Conservation (phyloP, 2,113 vertebrate genomes). For the Cebidichthys violaceus region DNA sequence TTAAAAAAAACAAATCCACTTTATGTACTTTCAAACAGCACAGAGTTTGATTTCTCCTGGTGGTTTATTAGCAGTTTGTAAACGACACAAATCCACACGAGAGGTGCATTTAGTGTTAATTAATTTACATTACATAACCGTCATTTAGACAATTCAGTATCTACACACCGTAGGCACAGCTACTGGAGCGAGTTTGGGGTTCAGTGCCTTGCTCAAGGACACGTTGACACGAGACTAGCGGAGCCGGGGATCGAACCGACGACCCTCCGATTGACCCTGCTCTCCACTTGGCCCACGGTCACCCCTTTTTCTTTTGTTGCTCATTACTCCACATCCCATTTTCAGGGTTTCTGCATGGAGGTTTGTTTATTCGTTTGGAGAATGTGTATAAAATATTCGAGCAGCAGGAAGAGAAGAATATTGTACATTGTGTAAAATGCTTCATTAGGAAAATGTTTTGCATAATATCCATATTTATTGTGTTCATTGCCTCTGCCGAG, state of each 20-base stretch:
- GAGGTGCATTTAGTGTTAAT: conserved; percentile 58
- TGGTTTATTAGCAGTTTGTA: conserved; percentile 87
- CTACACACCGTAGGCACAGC: too few species aligned
- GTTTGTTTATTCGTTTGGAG: conserved; percentile 87
- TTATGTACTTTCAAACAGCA: conserved; percentile 81
- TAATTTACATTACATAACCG: too few species aligned
- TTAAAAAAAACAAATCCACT: conserved; percentile 80
- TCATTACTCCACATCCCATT: conserved; percentile 80
- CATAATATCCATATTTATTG: conserved; percentile 99
- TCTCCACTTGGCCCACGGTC: too few species aligned
- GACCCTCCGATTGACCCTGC: too few species aligned
- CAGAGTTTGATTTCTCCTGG: conserved; percentile 88
- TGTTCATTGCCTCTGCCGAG: conserved; percentile 93
- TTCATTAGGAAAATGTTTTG: conserved; percentile 97
- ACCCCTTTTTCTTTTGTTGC: conserved; percentile 18
- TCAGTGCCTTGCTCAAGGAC: too few species aligned
- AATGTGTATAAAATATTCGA: conserved; percentile 87
- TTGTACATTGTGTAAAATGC: conserved; percentile 99
- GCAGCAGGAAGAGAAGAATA: conserved; percentile 70
- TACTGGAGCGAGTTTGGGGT: too few species aligned
- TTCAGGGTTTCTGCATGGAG: conserved; percentile 89
- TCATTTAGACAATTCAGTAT: too few species aligned
- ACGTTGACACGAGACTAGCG: too few species aligned
- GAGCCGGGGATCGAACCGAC: too few species aligned
- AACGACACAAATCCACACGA: conserved; percentile 55